Percentiles rank a stretch among this genome's conserved stretches.
These are phyloP conservation scores for Orthonevra nobilis DNA, from an alignment of 2,888 invertebrate genomes.

Conservation along the genomic window DNA sequence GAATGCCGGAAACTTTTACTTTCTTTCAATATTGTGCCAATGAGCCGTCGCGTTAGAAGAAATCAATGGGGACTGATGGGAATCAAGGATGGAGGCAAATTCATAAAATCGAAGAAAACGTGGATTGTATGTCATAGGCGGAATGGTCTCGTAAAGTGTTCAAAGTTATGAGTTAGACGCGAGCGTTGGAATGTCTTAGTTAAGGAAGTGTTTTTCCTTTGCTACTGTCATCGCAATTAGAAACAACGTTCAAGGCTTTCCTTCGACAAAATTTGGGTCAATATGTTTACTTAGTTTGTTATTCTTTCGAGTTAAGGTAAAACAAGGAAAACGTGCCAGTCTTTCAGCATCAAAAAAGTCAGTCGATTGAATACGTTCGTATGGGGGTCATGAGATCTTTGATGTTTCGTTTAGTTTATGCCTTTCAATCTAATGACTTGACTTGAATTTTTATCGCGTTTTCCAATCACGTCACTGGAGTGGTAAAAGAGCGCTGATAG, in stretches of 20 bases:
- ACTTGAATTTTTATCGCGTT: too few species aligned
- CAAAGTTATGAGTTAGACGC: conserved; percentile 28
- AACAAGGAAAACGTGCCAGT: too few species aligned
- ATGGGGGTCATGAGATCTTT: too few species aligned
- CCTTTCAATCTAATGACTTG: too few species aligned
- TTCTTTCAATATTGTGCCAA: conserved; percentile 79
- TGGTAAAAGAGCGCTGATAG: too few species aligned
- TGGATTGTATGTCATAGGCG: conserved; percentile 35
- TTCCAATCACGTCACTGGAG: too few species aligned
- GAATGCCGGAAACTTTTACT: conserved; percentile 73
- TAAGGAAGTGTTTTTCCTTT: background rate
- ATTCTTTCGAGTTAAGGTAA: too few species aligned
- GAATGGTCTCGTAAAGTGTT: conserved; percentile 37
- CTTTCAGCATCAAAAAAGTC: too few species aligned
- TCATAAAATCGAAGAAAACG: conserved; percentile 54
- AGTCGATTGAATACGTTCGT: too few species aligned
- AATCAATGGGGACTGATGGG: conserved; percentile 43
- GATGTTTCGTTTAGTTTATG: too few species aligned
- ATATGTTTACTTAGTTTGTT: conserved; percentile 10
- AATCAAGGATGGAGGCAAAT: conserved; percentile 2
- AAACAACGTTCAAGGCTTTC: conserved; percentile 14
- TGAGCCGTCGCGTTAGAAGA: conserved; percentile 70
- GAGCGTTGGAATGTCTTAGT: conserved; percentile 42
- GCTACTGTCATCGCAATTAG: conserved; percentile 30
- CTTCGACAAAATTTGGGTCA: conserved; percentile 43